These are phyloP conservation scores for Anniella stebbinsi DNA, from an alignment of 2,797 vertebrate species.

Conservation along the genomic window DNA sequence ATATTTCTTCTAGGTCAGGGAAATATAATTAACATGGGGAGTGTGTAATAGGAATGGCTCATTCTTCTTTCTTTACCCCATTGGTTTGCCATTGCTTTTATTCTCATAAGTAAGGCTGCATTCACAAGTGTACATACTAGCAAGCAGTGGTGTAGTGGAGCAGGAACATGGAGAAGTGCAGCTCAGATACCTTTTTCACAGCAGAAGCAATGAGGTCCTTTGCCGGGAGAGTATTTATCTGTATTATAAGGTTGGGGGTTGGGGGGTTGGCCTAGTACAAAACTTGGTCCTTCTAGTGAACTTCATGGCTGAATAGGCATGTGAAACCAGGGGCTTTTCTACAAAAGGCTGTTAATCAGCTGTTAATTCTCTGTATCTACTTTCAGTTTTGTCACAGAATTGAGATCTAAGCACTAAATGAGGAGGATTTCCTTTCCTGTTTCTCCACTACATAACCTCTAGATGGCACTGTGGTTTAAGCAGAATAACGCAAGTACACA, in stretches of 20 bases:
- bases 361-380: too few species aligned
- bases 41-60: background rate
- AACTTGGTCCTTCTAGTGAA: too few species aligned
- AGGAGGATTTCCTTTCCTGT: too few species aligned
- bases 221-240: background rate
- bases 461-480: too few species aligned
- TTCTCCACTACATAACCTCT: too few species aligned
- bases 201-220: background rate
- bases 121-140: background rate
- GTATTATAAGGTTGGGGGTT: background rate
- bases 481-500: too few species aligned
- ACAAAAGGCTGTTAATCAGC: too few species aligned
- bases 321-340: too few species aligned
- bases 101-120: background rate
- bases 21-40: slow-evolving; percentile 16
- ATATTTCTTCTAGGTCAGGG: slow-evolving; percentile 36
- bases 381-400: too few species aligned
- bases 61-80: background rate
- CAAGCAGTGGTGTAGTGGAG: background rate
- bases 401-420: too few species aligned
- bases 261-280: background rate
- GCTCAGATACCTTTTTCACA: background rate
- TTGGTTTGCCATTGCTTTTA: background rate
- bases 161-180: background rate
- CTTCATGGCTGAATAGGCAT: background rate